Evolutionary conservation across 2,888 invertebrate genomes (phyloP).

Genomic region (Dendrolimus pini): DNA sequence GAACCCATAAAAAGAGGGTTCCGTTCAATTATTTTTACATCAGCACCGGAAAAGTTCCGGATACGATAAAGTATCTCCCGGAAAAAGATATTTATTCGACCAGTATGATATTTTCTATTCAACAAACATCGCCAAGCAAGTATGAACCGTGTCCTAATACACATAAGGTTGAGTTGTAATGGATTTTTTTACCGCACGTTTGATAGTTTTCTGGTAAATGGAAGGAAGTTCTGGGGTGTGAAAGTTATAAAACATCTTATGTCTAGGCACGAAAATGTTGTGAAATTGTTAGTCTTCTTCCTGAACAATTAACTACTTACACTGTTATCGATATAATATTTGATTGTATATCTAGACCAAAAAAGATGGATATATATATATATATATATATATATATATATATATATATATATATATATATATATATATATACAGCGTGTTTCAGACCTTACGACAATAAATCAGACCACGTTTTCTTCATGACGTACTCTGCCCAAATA

Average conservation of each 20-base stretch:
- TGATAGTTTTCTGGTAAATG: constrained; percentile 22
- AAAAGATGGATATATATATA: too few species aligned
- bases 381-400: too few species aligned
- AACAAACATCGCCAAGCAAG: constrained; percentile 3
- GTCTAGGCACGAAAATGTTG: constrained; percentile 50
- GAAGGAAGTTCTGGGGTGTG: constrained; percentile 37
- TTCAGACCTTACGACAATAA: too few species aligned
- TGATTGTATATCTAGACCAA: too few species aligned
- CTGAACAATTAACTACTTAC: constrained; percentile 38
- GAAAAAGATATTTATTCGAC: constrained; percentile 46
- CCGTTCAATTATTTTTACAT: constrained; percentile 54
- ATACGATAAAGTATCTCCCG: constrained; percentile 49
- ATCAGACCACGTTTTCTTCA: too few species aligned
- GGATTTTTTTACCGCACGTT: constrained; percentile 1
- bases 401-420: too few species aligned
- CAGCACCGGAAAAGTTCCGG: constrained; percentile 43
- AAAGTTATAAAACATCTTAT: constrained; percentile 51
- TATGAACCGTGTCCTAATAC: constrained; percentile 15
- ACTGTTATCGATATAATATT: too few species aligned
- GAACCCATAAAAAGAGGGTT: constrained; percentile 35
- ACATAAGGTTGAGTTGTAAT: constrained; percentile 13
- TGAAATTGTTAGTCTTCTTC: constrained; percentile 53
- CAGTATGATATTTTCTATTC: constrained; percentile 19
- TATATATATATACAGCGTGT: too few species aligned
- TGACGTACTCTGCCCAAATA: too few species aligned